These are phyloP conservation scores for Geophilus truncorum DNA, from an alignment of 2,888 invertebrate genomes.

Conservation along the genomic window DNA sequence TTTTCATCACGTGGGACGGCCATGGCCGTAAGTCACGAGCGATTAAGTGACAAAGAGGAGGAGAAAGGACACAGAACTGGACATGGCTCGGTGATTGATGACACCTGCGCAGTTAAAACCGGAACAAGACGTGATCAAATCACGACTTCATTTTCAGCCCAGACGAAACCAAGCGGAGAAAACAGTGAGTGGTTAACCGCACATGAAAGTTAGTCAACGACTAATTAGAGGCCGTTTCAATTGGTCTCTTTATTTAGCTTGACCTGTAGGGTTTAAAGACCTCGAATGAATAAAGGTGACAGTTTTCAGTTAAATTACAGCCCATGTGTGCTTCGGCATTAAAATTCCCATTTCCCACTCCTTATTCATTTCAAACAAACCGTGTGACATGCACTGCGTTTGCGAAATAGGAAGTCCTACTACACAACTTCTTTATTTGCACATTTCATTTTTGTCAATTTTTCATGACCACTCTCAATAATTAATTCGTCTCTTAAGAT, in stretches of 20 bases:
- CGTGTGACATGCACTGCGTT: neutral
- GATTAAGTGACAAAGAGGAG: conserved; percentile 27
- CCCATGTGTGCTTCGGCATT: neutral
- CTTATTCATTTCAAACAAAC: neutral
- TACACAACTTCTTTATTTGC: too few species aligned
- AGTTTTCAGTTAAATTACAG: neutral
- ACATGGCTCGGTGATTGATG: conserved; percentile 7
- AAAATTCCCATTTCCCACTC: neutral
- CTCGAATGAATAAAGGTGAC: neutral
- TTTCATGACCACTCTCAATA: too few species aligned
- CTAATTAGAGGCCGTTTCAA: conserved; percentile 16
- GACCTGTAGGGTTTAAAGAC: neutral
- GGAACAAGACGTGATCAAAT: conserved; percentile 24
- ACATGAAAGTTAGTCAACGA: conserved; percentile 14
- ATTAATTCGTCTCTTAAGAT: too few species aligned
- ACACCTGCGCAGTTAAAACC: conserved; percentile 13
- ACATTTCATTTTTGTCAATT: too few species aligned
- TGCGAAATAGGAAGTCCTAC: neutral
- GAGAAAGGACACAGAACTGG: neutral
- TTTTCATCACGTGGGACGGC: conserved; percentile 5
- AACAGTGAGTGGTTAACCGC: conserved; percentile 10
- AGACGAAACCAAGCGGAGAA: neutral
- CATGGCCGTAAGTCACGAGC: conserved; percentile 17
- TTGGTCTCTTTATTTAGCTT: conserved; percentile 20
- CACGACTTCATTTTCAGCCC: neutral